A percentile compares a stretch with the other conserved stretches of the same genome.
These are phyloP conservation scores for Nautilus pompilius DNA, from an alignment of 1,140 invertebrate species.

Conservation along the genomic window DNA sequence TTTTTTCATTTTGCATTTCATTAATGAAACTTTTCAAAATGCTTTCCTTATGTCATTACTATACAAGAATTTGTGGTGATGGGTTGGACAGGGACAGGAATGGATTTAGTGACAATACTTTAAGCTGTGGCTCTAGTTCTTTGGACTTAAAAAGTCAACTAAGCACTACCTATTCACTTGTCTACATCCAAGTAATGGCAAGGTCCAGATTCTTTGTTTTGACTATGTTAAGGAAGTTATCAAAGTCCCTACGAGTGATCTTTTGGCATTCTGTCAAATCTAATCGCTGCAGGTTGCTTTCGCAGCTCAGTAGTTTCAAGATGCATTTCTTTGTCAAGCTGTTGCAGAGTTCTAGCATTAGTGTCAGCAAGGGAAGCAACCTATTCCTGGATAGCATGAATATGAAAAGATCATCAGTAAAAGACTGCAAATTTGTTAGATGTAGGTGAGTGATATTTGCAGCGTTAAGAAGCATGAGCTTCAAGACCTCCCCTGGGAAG, in stretches of 20 bases:
- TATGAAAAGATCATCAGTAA: neutral
- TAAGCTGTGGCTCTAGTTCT: too few relatives aligned
- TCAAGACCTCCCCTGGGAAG: neutral
- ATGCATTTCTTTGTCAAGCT: neutral
- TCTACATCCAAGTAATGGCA: conserved; percentile 1
- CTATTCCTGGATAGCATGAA: neutral
- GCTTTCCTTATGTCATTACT: too few relatives aligned
- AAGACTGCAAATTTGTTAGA: conserved; percentile 1
- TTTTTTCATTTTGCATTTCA: too few relatives aligned
- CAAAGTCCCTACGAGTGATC: neutral
- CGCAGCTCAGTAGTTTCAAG: neutral
- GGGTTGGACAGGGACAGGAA: too few relatives aligned
- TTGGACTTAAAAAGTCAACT: too few relatives aligned
- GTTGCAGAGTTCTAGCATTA: neutral
- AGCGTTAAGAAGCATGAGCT: neutral
- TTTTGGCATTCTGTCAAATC: neutral
- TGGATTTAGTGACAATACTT: too few relatives aligned
- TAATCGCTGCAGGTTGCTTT: neutral
- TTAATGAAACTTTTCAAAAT: too few relatives aligned
- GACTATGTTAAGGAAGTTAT: neutral
- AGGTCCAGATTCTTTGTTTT: neutral
- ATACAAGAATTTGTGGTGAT: too few relatives aligned
- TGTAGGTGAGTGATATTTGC: neutral
- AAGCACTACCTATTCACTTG: too few relatives aligned
- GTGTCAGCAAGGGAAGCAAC: neutral